phyloP scores from a whole-genome alignment of 2,888 invertebrate genomes.

The Pristionchus exspectatus region DNA sequence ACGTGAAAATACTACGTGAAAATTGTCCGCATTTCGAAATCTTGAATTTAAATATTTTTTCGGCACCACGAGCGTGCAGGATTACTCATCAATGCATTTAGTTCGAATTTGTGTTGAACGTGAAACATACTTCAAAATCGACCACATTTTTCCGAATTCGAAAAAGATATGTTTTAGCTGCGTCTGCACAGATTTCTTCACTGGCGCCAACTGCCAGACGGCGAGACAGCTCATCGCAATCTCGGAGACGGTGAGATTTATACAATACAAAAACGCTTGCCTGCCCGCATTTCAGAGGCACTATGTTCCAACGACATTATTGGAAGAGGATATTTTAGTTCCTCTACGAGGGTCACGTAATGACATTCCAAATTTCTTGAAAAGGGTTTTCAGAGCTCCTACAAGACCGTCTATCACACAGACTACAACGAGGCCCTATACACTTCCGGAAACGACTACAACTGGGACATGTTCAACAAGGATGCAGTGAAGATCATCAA shows the following conservation, averaged over 20 bases:
- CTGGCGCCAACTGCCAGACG: slow-evolving; percentile 38
- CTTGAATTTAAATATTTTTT: no score
- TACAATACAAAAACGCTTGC: no score
- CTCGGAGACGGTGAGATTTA: neutral
- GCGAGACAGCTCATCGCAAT: neutral
- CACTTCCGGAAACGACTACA: neutral
- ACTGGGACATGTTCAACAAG: slow-evolving; percentile 30
- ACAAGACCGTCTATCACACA: neutral
- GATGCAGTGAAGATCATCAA: slow-evolving; percentile 12
- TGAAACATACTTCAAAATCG: no score
- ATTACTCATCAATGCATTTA: no score
- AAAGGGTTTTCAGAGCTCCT: neutral
- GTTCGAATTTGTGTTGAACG: no score
- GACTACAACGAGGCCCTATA: slow-evolving; percentile 29
- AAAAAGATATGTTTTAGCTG: slow-evolving; percentile 16
- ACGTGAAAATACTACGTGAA: no score
- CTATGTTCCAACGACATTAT: no score
- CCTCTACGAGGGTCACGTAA: no score
- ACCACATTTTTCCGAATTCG: neutral
- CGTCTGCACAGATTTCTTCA: slow-evolving; percentile 45
- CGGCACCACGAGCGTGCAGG: no score
- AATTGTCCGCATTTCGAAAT: no score
- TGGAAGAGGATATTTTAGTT: no score
- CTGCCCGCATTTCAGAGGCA: no score
- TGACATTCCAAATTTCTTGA: neutral